Evolutionary conservation across 2,797 vertebrate species (phyloP), one percentile per base, ranked within the genome.

Genomic region (Lycodopsis pacificus): DNA sequence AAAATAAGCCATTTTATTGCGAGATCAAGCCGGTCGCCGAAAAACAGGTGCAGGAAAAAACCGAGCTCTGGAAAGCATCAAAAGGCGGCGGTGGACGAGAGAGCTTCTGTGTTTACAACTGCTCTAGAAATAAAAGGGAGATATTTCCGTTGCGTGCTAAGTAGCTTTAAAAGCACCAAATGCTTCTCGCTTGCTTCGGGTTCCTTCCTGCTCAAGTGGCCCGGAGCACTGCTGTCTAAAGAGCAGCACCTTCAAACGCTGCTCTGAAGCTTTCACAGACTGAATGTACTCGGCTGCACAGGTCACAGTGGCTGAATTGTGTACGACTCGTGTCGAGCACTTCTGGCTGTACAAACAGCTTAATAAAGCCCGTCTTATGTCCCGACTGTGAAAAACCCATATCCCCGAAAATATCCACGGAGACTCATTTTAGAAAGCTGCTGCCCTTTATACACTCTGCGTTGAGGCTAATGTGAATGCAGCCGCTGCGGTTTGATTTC

Each of bases 301-400:
- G 72, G 81, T 73, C 77, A 86, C 79, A 84, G 81, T 68, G 76
- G 82, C 69, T 56, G 71, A 53, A 76, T 84, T 89, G 86, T 91
- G 79, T 63, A 63, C 66, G n/a, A 15, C 66, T 54, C 65, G 74
- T 69, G 79, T 84, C 77, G 73, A 72, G 83, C 42, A 34, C 77
- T 89, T 54, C 66, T 75, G 59, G 53, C 80, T 82, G 58, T 51
- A 57, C 83, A 87, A 86, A 86, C 76, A 81, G 42, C 75, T 82
- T 64, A 44, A 89, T 84, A 71, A 83, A 85, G 71, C 56, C 67
- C 57, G 69, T 81, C 68, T 87, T 86, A 69, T 87, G 74, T 81
- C 57, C 71, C 58, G 49, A 73, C 81, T 74, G 30, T 32, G 77
- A 57, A 53, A 76, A 84, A 82, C 30, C 68, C 65, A 22, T 36